Conservation (phyloP, 2,113 vertebrate species). For the Pantherophis guttatus region DNA sequence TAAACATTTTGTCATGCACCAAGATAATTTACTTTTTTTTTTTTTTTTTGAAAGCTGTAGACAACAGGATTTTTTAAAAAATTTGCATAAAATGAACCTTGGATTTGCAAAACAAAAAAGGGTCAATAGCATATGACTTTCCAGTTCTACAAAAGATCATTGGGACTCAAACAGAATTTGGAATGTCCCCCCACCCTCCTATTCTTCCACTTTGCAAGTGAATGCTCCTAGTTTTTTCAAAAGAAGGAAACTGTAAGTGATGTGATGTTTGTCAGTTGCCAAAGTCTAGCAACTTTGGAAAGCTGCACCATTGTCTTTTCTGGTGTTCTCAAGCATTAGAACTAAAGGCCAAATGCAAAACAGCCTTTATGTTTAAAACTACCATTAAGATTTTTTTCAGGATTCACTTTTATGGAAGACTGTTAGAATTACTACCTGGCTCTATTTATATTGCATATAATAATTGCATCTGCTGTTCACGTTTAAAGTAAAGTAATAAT, state of each 20-base stretch:
- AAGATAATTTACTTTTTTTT: slow-evolving; percentile 64
- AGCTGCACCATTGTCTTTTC: slow-evolving; percentile 63
- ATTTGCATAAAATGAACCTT: slow-evolving; percentile 30
- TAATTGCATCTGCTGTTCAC: slow-evolving; percentile 71
- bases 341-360: slow-evolving; percentile 77
- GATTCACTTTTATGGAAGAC: slow-evolving; percentile 71
- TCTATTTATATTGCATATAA: slow-evolving; percentile 72
- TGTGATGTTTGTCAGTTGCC: slow-evolving; percentile 66
- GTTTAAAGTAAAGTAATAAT: slow-evolving; percentile 66
- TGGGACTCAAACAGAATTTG: slow-evolving; percentile 52
- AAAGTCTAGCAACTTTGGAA: slow-evolving; percentile 68
- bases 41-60: slow-evolving; percentile 37
- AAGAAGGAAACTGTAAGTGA: slow-evolving; percentile 43
- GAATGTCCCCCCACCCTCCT: not conserved
- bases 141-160: slow-evolving; percentile 53
- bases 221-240: slow-evolving; percentile 59
- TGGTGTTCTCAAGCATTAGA: slow-evolving; percentile 74
- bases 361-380: slow-evolving; percentile 75
- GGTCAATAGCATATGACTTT: slow-evolving; percentile 21
- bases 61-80: slow-evolving; percentile 37
- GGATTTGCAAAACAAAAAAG: slow-evolving; percentile 31
- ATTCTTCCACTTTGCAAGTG: slow-evolving; percentile 54
- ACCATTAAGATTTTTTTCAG: slow-evolving; percentile 71
- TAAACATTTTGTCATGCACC: slow-evolving; percentile 47
- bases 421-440: slow-evolving; percentile 69